Conservation (phyloP, 2,797 vertebrate genomes). For the Ataeniobius toweri region DNA sequence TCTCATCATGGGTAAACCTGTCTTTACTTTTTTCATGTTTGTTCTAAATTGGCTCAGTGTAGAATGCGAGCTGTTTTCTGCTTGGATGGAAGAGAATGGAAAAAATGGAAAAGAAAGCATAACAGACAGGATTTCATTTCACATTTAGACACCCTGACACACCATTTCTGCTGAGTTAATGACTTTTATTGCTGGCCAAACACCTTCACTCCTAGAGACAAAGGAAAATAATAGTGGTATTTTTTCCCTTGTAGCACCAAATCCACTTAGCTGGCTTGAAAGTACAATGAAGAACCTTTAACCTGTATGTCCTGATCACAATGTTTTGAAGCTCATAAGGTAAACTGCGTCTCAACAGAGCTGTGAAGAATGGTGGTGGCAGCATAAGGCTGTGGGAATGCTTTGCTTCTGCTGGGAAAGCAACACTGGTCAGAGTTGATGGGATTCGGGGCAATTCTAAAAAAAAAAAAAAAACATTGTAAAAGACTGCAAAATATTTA, state of each 20-base stretch:
- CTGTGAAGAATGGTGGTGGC: no score
- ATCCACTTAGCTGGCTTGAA: constrained; percentile 5
- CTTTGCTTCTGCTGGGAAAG: no score
- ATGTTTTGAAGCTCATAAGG: background rate
- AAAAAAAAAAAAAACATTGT: no score
- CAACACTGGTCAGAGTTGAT: no score
- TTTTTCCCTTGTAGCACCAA: background rate
- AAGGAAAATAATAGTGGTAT: background rate
- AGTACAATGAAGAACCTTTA: background rate
- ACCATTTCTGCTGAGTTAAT: constrained; percentile 20
- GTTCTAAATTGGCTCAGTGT: constrained; percentile 22
- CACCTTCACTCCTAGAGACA: background rate
- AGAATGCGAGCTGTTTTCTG: constrained; percentile 36
- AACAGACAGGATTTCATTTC: constrained; percentile 55
- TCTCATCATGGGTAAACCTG: constrained; percentile 44
- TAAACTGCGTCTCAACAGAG: background rate
- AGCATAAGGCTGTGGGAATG: no score
- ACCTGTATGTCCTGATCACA: background rate
- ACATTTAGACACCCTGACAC: constrained; percentile 39
- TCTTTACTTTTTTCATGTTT: constrained; percentile 23
- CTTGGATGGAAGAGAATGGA: constrained; percentile 44
- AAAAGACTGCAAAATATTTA: no score
- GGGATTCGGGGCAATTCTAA: no score
- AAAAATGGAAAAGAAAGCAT: constrained; percentile 4
- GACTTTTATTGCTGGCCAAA: constrained; percentile 14